Percentiles rank a stretch among this genome's conserved stretches.
These are phyloP conservation scores for Allolobophora icterica DNA, from an alignment of 2,888 invertebrate genomes.

Conservation along the genomic window DNA sequence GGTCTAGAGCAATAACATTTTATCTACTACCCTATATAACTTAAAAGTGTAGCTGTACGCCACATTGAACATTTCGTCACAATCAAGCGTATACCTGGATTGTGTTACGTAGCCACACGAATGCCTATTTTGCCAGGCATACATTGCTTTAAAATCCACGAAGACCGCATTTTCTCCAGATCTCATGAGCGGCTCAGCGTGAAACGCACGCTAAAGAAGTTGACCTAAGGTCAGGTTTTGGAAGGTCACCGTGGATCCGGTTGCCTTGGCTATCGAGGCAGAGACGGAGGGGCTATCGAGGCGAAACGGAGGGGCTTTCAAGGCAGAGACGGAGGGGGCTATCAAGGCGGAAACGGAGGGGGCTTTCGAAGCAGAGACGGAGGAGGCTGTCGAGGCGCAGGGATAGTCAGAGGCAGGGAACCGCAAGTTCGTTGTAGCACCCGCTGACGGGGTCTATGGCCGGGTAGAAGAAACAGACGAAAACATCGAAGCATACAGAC, in stretches of 20 bases:
- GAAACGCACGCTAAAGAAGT: neutral
- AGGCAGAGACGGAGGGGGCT: neutral
- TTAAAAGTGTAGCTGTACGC: neutral
- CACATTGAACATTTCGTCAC: neutral
- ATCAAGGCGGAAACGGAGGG: neutral
- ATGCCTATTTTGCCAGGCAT: neutral
- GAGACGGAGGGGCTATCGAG: no score
- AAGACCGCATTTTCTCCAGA: neutral
- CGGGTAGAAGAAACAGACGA: neutral
- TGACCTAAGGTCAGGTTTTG: neutral
- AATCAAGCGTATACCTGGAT: neutral
- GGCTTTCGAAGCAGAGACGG: no score
- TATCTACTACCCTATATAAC: neutral
- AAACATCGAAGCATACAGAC: neutral
- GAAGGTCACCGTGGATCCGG: neutral
- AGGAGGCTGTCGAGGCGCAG: neutral
- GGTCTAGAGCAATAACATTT: neutral
- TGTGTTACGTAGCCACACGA: neutral
- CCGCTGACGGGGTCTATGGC: neutral
- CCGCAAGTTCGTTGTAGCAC: neutral
- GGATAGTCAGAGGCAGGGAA: neutral
- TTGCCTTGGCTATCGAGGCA: neutral
- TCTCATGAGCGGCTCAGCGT: neutral
- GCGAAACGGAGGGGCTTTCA: neutral
- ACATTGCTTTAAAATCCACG: neutral